A percentile compares a stretch with the other conserved stretches of the same genome.
Evolutionary conservation across 2,888 invertebrate genomes (phyloP).

Genomic region (Lydus trimaculatus): DNA sequence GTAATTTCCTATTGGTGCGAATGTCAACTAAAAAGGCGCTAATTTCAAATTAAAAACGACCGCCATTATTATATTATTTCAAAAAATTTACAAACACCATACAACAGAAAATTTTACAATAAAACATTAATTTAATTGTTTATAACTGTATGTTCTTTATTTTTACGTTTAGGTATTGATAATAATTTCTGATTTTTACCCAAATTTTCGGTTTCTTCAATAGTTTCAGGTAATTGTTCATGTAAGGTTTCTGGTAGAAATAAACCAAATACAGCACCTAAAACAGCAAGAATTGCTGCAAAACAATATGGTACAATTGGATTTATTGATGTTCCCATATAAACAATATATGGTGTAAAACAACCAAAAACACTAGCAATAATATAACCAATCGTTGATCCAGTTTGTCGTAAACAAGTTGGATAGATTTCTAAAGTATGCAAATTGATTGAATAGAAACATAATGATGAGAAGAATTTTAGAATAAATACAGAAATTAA

Average conservation of each 20-base stretch:
- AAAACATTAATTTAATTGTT: not conserved
- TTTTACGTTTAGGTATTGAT: not conserved
- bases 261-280: conserved; percentile 62
- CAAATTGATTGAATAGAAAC: conserved; percentile 67
- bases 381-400: conserved; percentile 68
- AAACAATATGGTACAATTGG: conserved; percentile 55
- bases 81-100: not conserved
- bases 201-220: conserved; percentile 66
- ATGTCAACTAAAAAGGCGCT: too few relatives aligned
- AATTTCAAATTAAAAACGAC: too few relatives aligned
- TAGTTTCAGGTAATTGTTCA: conserved; percentile 69
- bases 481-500: conserved; percentile 59
- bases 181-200: conserved; percentile 24
- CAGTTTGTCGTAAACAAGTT: conserved; percentile 71
- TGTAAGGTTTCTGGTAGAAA: conserved; percentile 72
- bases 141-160: not conserved
- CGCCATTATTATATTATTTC: not conserved
- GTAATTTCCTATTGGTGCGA: too few relatives aligned
- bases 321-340: conserved; percentile 62
- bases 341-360: conserved; percentile 69
- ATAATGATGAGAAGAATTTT: conserved; percentile 64
- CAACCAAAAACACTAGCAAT: conserved; percentile 65
- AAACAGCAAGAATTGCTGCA: conserved; percentile 57
- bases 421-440: conserved; percentile 73
- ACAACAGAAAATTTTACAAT: too few relatives aligned